Evolutionary conservation across 2,888 invertebrate genomes (phyloP).

Genomic region (Eupsilia transversa): DNA sequence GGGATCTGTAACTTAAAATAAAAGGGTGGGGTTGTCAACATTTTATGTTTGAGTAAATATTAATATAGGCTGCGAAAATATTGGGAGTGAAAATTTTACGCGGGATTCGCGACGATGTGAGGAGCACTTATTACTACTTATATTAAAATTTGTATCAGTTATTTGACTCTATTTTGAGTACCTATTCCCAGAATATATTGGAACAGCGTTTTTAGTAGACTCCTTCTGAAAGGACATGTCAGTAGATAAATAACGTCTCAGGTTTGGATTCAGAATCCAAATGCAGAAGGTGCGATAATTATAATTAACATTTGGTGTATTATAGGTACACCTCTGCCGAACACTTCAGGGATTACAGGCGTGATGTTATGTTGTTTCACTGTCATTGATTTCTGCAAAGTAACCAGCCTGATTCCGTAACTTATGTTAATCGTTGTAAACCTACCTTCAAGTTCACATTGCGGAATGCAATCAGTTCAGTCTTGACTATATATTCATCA

Average conservation of each 20-base stretch:
- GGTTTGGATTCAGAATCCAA: neutral
- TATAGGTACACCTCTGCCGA: too few species aligned
- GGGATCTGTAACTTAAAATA: constrained; percentile 45
- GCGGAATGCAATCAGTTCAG: too few species aligned
- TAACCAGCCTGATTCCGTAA: too few species aligned
- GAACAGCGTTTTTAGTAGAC: neutral
- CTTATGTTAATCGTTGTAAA: too few species aligned
- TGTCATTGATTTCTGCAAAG: too few species aligned
- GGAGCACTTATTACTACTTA: constrained; percentile 18
- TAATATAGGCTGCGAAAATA: constrained; percentile 46
- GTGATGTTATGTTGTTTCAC: too few species aligned
- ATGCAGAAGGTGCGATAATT: neutral
- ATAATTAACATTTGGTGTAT: neutral
- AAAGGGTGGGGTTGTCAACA: constrained; percentile 44
- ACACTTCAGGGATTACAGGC: too few species aligned
- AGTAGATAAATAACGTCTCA: neutral
- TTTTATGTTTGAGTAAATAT: constrained; percentile 52
- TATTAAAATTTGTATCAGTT: constrained; percentile 11
- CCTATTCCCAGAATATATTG: neutral
- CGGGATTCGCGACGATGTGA: constrained; percentile 2
- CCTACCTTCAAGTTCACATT: too few species aligned
- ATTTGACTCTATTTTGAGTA: neutral
- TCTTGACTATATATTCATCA: too few species aligned
- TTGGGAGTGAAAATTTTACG: constrained; percentile 40
- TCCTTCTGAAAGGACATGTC: neutral